phyloP scores from a whole-genome alignment of 2,888 invertebrate genomes.

The Noctuana brunneofusca region DNA sequence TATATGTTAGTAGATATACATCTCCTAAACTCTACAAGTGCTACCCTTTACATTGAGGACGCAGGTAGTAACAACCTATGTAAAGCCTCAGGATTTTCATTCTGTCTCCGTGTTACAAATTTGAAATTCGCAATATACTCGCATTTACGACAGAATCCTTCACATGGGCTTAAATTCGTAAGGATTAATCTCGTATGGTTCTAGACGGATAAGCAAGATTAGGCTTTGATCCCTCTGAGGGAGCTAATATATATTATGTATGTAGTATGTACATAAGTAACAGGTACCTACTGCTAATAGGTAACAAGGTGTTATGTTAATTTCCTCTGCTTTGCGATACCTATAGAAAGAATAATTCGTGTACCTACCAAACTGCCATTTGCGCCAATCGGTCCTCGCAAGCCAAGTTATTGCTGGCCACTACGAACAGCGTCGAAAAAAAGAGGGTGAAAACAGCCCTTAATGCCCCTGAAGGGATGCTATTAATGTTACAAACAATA shows the following conservation, averaged over 20 bases:
- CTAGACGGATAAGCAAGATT: conserved; percentile 20
- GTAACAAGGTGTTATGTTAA: too few relatives aligned
- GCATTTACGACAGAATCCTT: conserved; percentile 2
- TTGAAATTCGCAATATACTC: conserved; percentile 7
- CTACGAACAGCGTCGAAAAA: conserved; percentile 8
- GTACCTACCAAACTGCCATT: not conserved
- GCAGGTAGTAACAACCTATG: too few relatives aligned
- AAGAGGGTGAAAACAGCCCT: conserved; percentile 11
- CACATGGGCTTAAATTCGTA: conserved; percentile 5
- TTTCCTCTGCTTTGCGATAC: too few relatives aligned
- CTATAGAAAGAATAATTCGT: not conserved
- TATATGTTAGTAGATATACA: too few relatives aligned
- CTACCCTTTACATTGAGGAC: not conserved
- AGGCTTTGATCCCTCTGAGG: conserved; percentile 11
- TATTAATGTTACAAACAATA: conserved; percentile 23
- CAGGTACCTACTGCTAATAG: not conserved
- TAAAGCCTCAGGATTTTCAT: conserved; percentile 1
- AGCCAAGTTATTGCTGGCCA: conserved; percentile 5
- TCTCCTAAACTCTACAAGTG: too few relatives aligned
- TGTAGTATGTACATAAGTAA: not conserved
- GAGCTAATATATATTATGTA: not conserved
- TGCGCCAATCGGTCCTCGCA: not conserved
- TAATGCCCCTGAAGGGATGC: conserved; percentile 26
- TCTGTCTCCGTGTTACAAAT: not conserved
- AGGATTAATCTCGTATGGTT: conserved; percentile 20